Evolutionary conservation across 2,113 vertebrate species (phyloP), one percentile per base, ranked within the genome.

Genomic region (Seriola rivoliana): DNA sequence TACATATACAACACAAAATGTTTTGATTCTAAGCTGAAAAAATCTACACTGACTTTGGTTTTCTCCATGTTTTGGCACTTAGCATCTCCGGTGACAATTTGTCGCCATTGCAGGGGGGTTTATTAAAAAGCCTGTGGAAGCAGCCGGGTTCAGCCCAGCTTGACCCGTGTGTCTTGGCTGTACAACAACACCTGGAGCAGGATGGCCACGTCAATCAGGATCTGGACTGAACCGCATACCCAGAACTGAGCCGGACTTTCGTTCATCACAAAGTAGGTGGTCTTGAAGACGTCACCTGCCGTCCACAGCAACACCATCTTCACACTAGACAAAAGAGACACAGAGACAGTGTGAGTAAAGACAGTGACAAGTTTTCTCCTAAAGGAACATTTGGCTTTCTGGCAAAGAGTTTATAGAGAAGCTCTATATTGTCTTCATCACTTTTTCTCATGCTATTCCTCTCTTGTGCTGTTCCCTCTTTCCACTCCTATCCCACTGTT

Each of bases 281-380:
- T 96, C 92, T 97, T 97, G 88, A 96, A 96, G 88, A 95, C 12
- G 63, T 96, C 96, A 0, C 96, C 96, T 0, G 93, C 93, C 0
- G 85, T 95, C 96, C 95, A 97, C 74, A 97, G 87, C 70, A 96
- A 81, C 73, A 97, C 96, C 96, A 97, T 97, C 94, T 95, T 96
- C 87, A 97, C 92, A 84, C 96, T 97, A 81, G 23, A 78, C 46
- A 73, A 23, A 71, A 54, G 32, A 36, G 40, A 82, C 9, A 75
- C 0, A 8, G 8, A 32, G 32, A 10, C 21, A 57, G 17, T 19
- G 14, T 14, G 19, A 59, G 60, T 13, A 62, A 58, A 46, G 25
- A 19, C 29, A 68, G 14, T 38, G 38, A 3, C 8, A 3, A 77
- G 42, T n/a, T 71, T 79, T 71, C 46, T 21, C 29, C 52, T 13